phyloP scores from a whole-genome alignment of 2,113 vertebrate genomes.

The Oophaga pumilio region DNA sequence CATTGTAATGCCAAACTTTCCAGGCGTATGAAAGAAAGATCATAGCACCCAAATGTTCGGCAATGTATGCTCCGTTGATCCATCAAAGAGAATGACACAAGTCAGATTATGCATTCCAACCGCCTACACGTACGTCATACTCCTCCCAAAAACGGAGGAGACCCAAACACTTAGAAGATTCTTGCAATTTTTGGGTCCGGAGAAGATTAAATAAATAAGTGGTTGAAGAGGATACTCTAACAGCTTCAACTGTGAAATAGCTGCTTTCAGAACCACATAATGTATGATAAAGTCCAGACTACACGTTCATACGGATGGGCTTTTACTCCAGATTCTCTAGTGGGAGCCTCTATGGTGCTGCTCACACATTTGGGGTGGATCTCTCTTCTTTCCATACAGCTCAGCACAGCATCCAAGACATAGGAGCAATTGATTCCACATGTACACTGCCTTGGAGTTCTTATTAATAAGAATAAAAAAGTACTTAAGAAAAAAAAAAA shows the following conservation, averaged over 20 bases:
- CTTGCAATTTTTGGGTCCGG: neutral
- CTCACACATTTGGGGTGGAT: neutral
- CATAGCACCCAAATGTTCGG: conserved; percentile 27
- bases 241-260: neutral
- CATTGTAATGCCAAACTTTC: conserved; percentile 73
- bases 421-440: neutral
- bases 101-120: neutral
- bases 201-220: conserved; percentile 19
- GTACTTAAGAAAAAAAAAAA: conserved; percentile 34
- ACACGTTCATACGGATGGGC: neutral
- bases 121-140: neutral
- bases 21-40: conserved; percentile 65
- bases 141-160: neutral
- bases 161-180: neutral
- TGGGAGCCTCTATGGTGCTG: neutral
- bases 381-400: neutral
- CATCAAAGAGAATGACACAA: neutral
- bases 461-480: conserved; percentile 18
- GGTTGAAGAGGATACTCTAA: neutral
- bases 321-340: neutral
- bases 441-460: neutral
- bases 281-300: neutral
- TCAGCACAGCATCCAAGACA: neutral
- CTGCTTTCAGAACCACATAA: neutral
- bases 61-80: neutral